Percentiles rank a stretch among this genome's conserved stretches.
These are phyloP conservation scores for Thyatira batis DNA, from an alignment of 2,888 invertebrate genomes.

Conservation along the genomic window DNA sequence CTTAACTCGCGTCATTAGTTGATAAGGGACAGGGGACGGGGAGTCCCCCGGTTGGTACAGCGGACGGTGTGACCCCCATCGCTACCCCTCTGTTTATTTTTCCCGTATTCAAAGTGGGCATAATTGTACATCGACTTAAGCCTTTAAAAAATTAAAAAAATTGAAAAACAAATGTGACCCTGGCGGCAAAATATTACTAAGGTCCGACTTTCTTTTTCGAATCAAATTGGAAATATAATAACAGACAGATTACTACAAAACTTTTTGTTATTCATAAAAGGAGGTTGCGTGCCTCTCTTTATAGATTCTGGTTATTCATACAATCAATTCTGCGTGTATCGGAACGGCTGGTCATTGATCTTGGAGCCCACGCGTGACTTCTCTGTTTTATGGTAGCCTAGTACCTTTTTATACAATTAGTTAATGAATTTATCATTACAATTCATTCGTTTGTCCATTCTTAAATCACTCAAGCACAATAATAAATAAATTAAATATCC, in stretches of 20 bases:
- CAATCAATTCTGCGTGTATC: constrained; percentile 54
- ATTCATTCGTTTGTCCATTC: neutral
- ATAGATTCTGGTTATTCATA: constrained; percentile 5
- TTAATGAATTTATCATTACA: constrained; percentile 5
- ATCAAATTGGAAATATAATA: neutral
- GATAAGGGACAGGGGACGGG: constrained; percentile 53
- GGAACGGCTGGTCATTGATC: constrained; percentile 46
- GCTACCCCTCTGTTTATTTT: constrained; percentile 62
- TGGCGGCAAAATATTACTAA: neutral
- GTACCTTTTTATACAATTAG: constrained; percentile 34
- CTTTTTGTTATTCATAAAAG: neutral
- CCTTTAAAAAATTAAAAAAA: constrained; percentile 51
- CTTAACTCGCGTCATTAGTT: constrained; percentile 67
- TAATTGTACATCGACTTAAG: constrained; percentile 60
- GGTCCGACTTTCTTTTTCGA: neutral
- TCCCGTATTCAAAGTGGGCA: constrained; percentile 51
- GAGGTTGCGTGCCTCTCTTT: constrained; percentile 9
- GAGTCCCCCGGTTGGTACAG: constrained; percentile 3
- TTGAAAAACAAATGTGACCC: constrained; percentile 19
- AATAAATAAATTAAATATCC: too few species aligned
- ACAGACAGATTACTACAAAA: neutral
- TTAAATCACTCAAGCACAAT: neutral
- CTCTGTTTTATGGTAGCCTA: constrained; percentile 37
- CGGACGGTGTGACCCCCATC: constrained; percentile 4
- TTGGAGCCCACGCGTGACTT: constrained; percentile 45